Evolutionary conservation across 2,113 vertebrate genomes (phyloP), one percentile per base, ranked within the genome.

Genomic region (Lynx canadensis): DNA sequence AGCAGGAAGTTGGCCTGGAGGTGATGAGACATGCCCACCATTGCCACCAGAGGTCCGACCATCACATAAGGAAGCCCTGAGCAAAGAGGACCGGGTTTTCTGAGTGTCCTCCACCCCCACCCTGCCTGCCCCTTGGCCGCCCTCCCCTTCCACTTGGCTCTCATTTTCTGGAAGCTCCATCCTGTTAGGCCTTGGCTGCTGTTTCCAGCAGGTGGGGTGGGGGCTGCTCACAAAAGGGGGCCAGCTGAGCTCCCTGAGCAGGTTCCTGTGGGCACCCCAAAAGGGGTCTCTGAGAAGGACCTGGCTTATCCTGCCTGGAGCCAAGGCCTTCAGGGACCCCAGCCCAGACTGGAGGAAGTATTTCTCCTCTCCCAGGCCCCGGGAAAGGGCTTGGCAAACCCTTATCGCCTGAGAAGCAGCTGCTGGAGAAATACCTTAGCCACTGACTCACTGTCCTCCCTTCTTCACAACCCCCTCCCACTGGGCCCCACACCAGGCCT

Each of bases 91-190:
- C 74, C 2, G 41, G 94, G 55, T 95, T 80, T 84, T 94, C 97
- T 23, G 71, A 93, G 93, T 36, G 76, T 80, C 87, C 83, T 96
- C 98, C 93, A 0, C 97, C 97, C 98, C 97, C 97, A 97, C 25
- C 1, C 97, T 95, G 96, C 91, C 68, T 98, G 98, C 98, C 98
- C 99, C 96, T 98, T 99, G 99, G 98, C 99, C 96, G 98, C 98
- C 98, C 97, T 98, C 97, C 97, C 97, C 98, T 98, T 98, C 96
- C 33, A 95, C 97, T 98, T 97, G 98, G 98, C 98, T 98, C 98
- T 97, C 95, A 93, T 85, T 60, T 96, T 97, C 98, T 98, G 98
- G 98, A 98, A 98, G 98, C 95, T 98, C 85, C 96, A 87, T 98
- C 82, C 79, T 96, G 97, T 98, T 98, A 98, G 98, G 98, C 97